Percentiles rank a stretch among this genome's conserved stretches.
Conservation (phyloP, 2,797 vertebrate species). For the Pseudochromis fuscus region DNA sequence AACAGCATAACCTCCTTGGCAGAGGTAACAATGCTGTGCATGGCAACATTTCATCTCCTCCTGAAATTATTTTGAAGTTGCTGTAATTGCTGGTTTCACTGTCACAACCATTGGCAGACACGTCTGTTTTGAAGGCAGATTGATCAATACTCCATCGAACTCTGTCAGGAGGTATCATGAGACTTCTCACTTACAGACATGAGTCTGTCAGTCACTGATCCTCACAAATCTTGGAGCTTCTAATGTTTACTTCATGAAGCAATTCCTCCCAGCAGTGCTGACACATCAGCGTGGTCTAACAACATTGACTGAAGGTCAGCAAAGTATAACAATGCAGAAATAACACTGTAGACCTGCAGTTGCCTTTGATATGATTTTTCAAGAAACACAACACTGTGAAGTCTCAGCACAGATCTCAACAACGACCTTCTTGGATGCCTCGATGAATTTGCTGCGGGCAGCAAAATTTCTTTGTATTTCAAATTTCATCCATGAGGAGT, state of each 20-base stretch:
- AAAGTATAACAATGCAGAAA: background rate
- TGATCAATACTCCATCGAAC: conserved; percentile 14
- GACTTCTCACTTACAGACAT: conserved; percentile 12
- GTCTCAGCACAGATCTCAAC: no score
- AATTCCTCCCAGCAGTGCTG: background rate
- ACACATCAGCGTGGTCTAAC: background rate
- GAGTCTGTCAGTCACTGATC: background rate
- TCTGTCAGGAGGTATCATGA: conserved; percentile 3
- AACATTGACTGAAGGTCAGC: background rate
- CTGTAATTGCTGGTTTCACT: background rate
- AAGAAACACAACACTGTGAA: background rate
- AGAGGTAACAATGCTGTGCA: no score
- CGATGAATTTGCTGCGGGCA: background rate
- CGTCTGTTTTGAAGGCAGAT: conserved; percentile 18
- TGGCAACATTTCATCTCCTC: background rate
- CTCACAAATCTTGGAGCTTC: background rate
- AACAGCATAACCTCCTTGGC: no score
- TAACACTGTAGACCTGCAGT: no score
- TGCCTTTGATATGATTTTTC: no score
- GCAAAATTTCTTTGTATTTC: conserved; percentile 1
- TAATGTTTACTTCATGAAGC: background rate
- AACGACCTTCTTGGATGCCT: background rate
- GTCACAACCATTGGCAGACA: background rate
- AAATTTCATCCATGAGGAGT: no score
- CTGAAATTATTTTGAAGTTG: background rate